Conservation (phyloP, 2,888 invertebrate species). For the Entomobrya multifasciata region DNA sequence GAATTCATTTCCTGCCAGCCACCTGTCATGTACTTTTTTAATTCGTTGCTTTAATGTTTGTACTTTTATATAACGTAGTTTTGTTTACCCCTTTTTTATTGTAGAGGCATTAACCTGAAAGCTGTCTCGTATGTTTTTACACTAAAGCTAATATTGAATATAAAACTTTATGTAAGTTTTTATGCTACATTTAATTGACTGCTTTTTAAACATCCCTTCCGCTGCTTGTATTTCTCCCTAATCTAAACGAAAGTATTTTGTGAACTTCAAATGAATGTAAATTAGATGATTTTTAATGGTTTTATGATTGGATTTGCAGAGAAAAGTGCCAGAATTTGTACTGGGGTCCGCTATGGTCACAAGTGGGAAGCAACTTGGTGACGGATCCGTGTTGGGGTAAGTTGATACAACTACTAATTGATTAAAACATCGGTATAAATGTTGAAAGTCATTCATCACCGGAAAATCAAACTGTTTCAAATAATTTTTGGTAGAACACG, state of each 20-base stretch:
- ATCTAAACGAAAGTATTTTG: no score
- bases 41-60: slow-evolving; percentile 7
- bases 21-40: slow-evolving; percentile 69
- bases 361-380: slow-evolving; percentile 83
- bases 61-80: slow-evolving; percentile 32
- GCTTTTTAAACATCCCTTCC: no score
- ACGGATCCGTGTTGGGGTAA: slow-evolving; percentile 85
- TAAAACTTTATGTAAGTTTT: neutral
- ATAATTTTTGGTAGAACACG: no score
- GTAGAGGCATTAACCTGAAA: slow-evolving; percentile 62
- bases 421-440: neutral
- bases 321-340: slow-evolving; percentile 93
- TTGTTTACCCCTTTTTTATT: slow-evolving; percentile 46
- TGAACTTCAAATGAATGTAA: no score
- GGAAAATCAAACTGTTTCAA: no score
- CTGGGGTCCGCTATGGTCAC: slow-evolving; percentile 90
- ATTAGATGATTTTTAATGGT: neutral
- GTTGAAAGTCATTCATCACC: no score
- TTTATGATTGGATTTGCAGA: slow-evolving; percentile 82
- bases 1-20: slow-evolving; percentile 72
- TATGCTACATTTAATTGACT: neutral
- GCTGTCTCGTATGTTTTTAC: neutral
- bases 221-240: no score
- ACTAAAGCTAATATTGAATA: neutral
- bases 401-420: slow-evolving; percentile 44